phyloP scores from a whole-genome alignment of 37 sponge, comb jelly and placozoan species.

The Bolinopsis microptera region DNA sequence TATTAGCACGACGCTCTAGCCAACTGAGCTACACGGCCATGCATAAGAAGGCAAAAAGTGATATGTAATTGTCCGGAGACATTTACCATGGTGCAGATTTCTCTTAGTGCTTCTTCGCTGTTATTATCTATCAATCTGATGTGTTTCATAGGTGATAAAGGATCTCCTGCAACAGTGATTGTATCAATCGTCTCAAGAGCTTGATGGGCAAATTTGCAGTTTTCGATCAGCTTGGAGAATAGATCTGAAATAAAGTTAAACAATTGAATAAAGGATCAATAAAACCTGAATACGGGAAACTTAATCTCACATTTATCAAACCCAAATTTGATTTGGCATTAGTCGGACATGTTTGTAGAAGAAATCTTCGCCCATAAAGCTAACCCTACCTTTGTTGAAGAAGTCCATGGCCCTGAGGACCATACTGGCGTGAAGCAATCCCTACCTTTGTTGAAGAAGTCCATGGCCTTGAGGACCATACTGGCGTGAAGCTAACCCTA shows the following conservation, averaged over 20 bases:
- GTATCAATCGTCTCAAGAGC: constrained; percentile 9
- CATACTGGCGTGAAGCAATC: constrained; percentile 75
- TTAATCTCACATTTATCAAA: no score
- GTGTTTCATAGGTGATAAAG: constrained; percentile 43
- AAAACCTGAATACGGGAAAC: no score
- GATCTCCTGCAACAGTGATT: constrained; percentile 20
- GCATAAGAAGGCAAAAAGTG: neutral
- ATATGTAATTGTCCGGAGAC: neutral
- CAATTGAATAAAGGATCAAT: no score
- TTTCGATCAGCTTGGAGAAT: neutral
- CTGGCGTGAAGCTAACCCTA: constrained; percentile 70
- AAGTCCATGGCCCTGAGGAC: constrained; percentile 79
- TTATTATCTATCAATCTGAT: constrained; percentile 48
- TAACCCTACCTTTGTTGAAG: constrained; percentile 69
- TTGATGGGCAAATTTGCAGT: neutral
- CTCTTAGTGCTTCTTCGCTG: constrained; percentile 18
- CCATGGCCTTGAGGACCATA: constrained; percentile 79
- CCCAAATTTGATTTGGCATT: no score
- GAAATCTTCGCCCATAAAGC: no score
- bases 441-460: constrained; percentile 71
- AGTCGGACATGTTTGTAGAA: no score
- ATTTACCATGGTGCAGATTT: constrained; percentile 15
- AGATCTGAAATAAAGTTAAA: constrained; percentile 42
- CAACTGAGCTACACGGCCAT: constrained; percentile 67
- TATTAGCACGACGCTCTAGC: constrained; percentile 67